Base-by-base conservation (phyloP, 2,888 invertebrate genomes). In the Amphipyra tragopoginis region DNA sequence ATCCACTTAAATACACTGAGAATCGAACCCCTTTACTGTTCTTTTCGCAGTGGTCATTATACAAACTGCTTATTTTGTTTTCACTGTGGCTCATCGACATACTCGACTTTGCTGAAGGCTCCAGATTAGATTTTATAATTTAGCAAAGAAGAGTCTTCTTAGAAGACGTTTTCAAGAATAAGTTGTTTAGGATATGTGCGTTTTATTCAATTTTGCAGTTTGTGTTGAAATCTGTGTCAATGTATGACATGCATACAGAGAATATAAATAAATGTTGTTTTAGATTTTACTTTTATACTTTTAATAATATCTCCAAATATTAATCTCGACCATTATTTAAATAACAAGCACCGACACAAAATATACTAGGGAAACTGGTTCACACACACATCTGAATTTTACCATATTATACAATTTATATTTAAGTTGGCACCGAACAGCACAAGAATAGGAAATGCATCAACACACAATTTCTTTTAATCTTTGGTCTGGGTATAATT, bases 401-500 rank as follows among this genome's bases (percentile, higher is more conserved):
- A 77, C 66, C 75, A 81, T 71, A 77, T 72, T 72, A 79, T 77
- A 85, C 65, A 73, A 73, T 75, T 68, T 79, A 77, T 63, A 79
- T 69, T 79, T 81, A 86, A 79, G 80, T 89, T 90, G 90, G 90
- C 90, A 90, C 90, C 89, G 78, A 84, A 83, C 85, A 87, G 86
- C 84, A 88, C 84, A 80, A 83, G 77, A 80, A 76, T 78, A 80
- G 78, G 72, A 81, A 84, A 85, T 86, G 86, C 83, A 84, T 81
- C 60, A 82, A 85, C 81, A 88, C 77, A 84, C 86, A 83, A 84
- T 85, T 87, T 84, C 75, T 77, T 75, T 69, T 63, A 87, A 87
- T 93, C 93, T 93, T 93, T 93, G 93, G 93, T 92, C 88, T 90
- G 87, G 80, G 84, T 84, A 79, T 85, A 87, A 80, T 86, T 87